phyloP scores from a whole-genome alignment of 1,140 invertebrate species.

The Sesamia nonagrioides region DNA sequence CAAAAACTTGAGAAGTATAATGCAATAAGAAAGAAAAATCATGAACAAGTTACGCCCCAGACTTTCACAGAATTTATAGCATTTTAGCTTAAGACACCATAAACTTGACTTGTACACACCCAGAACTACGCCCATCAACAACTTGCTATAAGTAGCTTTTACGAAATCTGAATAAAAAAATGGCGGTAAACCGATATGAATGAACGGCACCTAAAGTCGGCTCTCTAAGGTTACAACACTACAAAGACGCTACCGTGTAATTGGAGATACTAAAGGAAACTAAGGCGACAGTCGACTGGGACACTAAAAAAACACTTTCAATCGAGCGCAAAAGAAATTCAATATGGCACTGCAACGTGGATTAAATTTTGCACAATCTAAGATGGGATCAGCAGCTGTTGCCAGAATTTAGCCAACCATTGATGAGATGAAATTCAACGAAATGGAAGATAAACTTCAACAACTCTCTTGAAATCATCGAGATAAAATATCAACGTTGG shows the following conservation, averaged over 20 bases:
- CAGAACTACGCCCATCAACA: constrained; percentile 68
- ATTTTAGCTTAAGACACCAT: constrained; percentile 53
- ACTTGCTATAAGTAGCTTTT: constrained; percentile 51
- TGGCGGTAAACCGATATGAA: constrained; percentile 71
- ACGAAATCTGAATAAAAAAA: constrained; percentile 59
- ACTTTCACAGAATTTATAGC: constrained; percentile 36
- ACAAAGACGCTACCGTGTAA: constrained; percentile 83
- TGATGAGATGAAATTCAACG: constrained; percentile 70
- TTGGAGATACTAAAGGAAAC: constrained; percentile 77
- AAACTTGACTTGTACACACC: constrained; percentile 71
- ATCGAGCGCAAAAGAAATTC: constrained; percentile 83
- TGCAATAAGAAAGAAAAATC: background rate
- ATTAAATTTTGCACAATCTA: constrained; percentile 86
- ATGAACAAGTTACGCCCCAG: constrained; percentile 12
- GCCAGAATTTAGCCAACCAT: constrained; percentile 73
- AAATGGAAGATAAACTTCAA: constrained; percentile 66
- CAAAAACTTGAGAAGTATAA: background rate
- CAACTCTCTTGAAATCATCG: constrained; percentile 54
- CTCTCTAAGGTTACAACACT: constrained; percentile 69
- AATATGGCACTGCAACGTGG: constrained; percentile 80
- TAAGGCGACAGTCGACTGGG: constrained; percentile 81
- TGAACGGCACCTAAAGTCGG: constrained; percentile 65
- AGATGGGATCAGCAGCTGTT: constrained; percentile 79
- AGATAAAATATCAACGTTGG: constrained; percentile 36
- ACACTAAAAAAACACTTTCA: constrained; percentile 80